Evolutionary conservation across 92 coral and sea anemone species (phyloP), one percentile per base, ranked within the genome.

Genomic region (Montipora capitata): DNA sequence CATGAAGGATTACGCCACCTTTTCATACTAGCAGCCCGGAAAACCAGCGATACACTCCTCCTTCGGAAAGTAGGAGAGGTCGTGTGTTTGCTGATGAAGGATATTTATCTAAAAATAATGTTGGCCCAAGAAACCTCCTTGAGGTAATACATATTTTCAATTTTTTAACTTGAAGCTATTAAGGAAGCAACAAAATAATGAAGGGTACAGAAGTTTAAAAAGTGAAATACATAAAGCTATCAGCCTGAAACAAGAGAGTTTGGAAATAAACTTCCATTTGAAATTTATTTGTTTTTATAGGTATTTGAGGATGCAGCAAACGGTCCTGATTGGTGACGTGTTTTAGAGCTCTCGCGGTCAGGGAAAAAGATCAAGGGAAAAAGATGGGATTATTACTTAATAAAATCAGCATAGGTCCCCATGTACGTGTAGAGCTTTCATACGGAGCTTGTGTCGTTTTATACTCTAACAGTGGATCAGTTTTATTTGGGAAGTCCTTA

Each of bases 1-100:
- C 15, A 15, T 81, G 16, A 69, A 96, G 98, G 75, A 74, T 97
- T 56, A 97, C 99, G 0, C 99, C 98, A 7, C 99, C 98, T 0
- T 62, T 94, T 20, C 95, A 92, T 64, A 93, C 95, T 45, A 97
- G 99, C 88, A 95, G 98, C 80, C 98, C 98, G n/a, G 96, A 91
- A 18, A 95, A 89, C 15, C 76, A 87, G 41, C 91, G 93, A 78
- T 95, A 97, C 88, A 95, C 99, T 2, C 99, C 99, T 54, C 97
- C 99, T 51, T 95, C 97, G 10, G 98, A 92, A 49, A 88, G 94
- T 13, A 81, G 86, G 42, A 79, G 95, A 72, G 95, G 92, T 17
- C 96, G 77, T 16, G 68, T 92, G 40, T 96, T 96, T 90, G 94
- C 90, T 14, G 96, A 94, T 68, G 93, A 89, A 20, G 98, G 94